phyloP scores from a whole-genome alignment of 35 echinoderm and acorn worm species.

The Patiria miniata region DNA sequence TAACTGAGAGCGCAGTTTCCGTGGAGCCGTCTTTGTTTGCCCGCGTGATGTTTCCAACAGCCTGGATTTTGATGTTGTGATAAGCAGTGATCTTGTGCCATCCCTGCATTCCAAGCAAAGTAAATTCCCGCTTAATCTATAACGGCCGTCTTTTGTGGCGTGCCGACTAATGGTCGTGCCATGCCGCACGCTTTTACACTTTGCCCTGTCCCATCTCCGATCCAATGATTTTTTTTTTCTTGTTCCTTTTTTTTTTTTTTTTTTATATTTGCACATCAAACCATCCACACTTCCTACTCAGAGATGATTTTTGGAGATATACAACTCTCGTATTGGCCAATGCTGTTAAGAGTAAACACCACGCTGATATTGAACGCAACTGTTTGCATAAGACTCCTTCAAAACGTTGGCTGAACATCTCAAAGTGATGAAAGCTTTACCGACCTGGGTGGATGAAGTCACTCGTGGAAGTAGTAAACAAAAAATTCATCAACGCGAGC shows the following conservation, averaged over 20 bases:
- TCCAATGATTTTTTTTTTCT: background rate
- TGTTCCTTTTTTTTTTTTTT: background rate
- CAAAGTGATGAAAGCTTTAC: too few relatives aligned
- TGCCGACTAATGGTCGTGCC: slow-evolving; percentile 3
- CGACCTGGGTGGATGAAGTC: too few relatives aligned
- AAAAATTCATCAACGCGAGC: too few relatives aligned
- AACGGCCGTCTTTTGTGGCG: background rate
- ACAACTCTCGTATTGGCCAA: too few relatives aligned
- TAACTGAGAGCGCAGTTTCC: background rate
- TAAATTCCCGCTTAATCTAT: background rate
- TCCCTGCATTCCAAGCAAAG: background rate
- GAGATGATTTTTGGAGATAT: background rate
- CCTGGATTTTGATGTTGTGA: background rate
- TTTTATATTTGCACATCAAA: background rate
- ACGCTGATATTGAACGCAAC: too few relatives aligned
- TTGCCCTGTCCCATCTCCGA: background rate
- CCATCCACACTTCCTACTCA: slow-evolving; percentile 8
- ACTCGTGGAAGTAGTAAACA: too few relatives aligned
- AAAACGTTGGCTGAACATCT: too few relatives aligned
- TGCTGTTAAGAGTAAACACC: too few relatives aligned
- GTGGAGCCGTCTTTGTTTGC: background rate
- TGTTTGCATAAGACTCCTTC: too few relatives aligned
- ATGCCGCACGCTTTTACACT: background rate
- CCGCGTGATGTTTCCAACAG: background rate
- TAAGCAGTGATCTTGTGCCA: background rate